Evolutionary conservation across 2,888 invertebrate genomes (phyloP).

Genomic region (Spodoptera exigua): DNA sequence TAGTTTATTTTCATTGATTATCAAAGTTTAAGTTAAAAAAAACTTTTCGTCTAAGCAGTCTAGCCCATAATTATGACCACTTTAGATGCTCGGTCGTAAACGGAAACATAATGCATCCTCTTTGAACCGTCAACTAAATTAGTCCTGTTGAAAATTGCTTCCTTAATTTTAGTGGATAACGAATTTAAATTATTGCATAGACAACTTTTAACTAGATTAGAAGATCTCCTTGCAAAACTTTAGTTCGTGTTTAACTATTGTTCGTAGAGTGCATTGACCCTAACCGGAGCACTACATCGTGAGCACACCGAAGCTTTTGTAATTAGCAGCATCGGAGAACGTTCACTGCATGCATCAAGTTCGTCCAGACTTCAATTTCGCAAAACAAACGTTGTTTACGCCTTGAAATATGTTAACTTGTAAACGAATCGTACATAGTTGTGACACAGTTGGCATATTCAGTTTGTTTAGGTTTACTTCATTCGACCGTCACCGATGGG

Average conservation of each 20-base stretch:
- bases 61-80: conserved; percentile 64
- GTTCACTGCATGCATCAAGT: conserved; percentile 35
- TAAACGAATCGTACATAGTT: conserved; percentile 62
- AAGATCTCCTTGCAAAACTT: conserved; percentile 4
- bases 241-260: neutral
- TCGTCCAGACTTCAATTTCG: conserved; percentile 56
- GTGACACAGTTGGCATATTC: conserved; percentile 60
- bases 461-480: conserved; percentile 66
- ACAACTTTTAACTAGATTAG: conserved; percentile 3
- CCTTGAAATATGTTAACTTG: conserved; percentile 63
- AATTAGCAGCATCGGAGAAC: conserved; percentile 17
- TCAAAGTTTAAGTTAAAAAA: conserved; percentile 32
- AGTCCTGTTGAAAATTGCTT: conserved; percentile 77
- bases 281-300: conserved; percentile 2
- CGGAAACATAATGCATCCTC: conserved; percentile 77
- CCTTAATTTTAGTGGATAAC: conserved; percentile 63
- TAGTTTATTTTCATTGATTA: conserved; percentile 23
- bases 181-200: conserved; percentile 40
- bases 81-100: conserved; percentile 66
- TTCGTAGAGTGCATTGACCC: conserved; percentile 11
- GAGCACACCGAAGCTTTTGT: conserved; percentile 32
- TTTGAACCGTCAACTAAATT: conserved; percentile 71
- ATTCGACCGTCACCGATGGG: conserved; percentile 39
- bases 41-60: conserved; percentile 41
- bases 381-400: conserved; percentile 61